Evolutionary conservation across 2,797 vertebrate genomes (phyloP), one percentile per base, ranked within the genome.

Genomic region (Acanthurus tractus): DNA sequence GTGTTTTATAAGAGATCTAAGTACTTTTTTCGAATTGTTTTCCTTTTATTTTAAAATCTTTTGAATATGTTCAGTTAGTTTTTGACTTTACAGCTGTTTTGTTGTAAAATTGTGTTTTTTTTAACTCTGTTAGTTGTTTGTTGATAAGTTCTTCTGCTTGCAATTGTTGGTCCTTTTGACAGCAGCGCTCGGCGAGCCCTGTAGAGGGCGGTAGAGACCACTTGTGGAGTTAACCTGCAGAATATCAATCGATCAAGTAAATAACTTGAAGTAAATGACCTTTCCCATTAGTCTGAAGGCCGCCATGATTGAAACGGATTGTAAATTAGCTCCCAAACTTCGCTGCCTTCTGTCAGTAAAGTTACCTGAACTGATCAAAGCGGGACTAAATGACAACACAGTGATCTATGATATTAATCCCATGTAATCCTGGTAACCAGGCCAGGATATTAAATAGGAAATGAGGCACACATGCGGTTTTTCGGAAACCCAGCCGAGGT

Each of bases 401-500:
- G 23, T 63, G 48, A 46, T 61, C 1, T 42, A 62, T 70, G 59
- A 48, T 63, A 69, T 55, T 71, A 74, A 84, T 85, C 48, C 42
- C 22, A 0, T 55, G 68, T 88, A 84, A 86, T 84, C 76, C 70
- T 29, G 69, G 44, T 50, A 49, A 80, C 78, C 48, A 57, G 34
- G 29, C 59, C 78, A 74, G 88, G 83, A 90, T 85, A 70, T 85
- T 84, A 91, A 86, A 50, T 50, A 66, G 88, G 91, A 90, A 91
- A 90, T 86, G 73, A 79, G 74, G 59, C 76, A 22, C 75, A 50
- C 87, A 74, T 89, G 85, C 67, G 50, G 77, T 82, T 86, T 78
- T 79, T 54, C 8, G 78, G 91, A 92, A 94, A 82, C 89, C 82
- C 50, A 55, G 79, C 45, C 65, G 81, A 91, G 92, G 90, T 92